Evolutionary conservation across 2,113 vertebrate genomes (phyloP).

Genomic region (Phoenicopterus ruber): DNA sequence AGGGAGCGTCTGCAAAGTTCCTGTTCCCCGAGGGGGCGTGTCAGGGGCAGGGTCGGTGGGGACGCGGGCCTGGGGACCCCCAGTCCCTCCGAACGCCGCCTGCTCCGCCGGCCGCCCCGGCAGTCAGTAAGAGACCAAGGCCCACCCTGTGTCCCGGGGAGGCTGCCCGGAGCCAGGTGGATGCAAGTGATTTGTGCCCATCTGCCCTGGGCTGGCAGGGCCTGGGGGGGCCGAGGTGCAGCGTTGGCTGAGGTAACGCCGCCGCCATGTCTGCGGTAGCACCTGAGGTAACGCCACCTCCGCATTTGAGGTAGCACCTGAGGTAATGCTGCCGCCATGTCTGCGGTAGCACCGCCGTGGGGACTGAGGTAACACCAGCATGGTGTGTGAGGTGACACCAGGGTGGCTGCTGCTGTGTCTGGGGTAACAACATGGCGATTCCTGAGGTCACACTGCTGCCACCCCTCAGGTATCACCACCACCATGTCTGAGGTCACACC

Average conservation of each 20-base stretch:
- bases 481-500: too few species aligned
- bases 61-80: not conserved
- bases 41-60: too few species aligned
- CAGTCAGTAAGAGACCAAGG: too few species aligned
- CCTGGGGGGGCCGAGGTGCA: not conserved
- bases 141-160: too few species aligned
- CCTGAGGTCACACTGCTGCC: not conserved
- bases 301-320: accelerated
- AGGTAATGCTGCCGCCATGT: accelerated
- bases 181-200: not conserved
- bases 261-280: accelerated
- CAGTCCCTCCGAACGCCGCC: accelerated
- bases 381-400: not conserved
- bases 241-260: not conserved
- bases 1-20: not conserved
- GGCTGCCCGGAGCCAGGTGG: not conserved
- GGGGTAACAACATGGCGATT: too few species aligned
- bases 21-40: too few species aligned
- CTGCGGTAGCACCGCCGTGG: accelerated
- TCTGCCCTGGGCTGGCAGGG: not conserved
- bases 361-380: accelerated
- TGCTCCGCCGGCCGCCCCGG: not conserved
- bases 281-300: accelerated
- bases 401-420: not conserved
- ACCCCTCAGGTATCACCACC: too few species aligned